Percentiles rank a stretch among this genome's conserved stretches.
These are phyloP conservation scores for Steinernema feltiae DNA, from an alignment of 1,140 invertebrate genomes.

Conservation along the genomic window DNA sequence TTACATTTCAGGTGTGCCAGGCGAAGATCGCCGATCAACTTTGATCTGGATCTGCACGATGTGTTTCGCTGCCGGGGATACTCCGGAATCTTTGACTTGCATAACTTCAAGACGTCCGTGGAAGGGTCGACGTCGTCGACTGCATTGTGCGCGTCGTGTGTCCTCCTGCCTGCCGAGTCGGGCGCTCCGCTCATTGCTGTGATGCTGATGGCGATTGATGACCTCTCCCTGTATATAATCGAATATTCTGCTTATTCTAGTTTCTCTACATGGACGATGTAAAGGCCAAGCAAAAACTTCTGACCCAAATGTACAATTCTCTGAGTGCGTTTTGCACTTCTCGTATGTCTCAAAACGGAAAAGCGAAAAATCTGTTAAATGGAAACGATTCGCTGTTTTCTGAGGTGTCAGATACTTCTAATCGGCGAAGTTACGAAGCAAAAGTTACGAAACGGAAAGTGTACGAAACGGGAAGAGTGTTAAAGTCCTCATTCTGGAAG, in stretches of 20 bases:
- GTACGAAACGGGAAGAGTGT: too few relatives aligned
- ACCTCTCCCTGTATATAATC: not conserved
- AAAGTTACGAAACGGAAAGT: too few relatives aligned
- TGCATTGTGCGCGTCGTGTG: too few relatives aligned
- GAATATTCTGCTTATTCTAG: slow-evolving; percentile 27
- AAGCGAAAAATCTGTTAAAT: not conserved
- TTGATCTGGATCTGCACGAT: not conserved
- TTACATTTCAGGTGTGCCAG: not conserved
- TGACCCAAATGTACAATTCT: slow-evolving; percentile 49
- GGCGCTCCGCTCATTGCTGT: too few relatives aligned
- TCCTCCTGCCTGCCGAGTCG: too few relatives aligned
- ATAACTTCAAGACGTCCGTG: too few relatives aligned
- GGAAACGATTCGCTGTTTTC: slow-evolving; percentile 6
- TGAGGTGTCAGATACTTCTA: not conserved
- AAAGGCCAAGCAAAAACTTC: slow-evolving; percentile 47
- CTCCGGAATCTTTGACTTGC: not conserved
- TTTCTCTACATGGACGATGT: slow-evolving; percentile 53
- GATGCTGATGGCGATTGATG: not conserved
- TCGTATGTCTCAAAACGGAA: slow-evolving; percentile 16
- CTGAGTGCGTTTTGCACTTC: slow-evolving; percentile 24
- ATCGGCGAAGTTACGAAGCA: too few relatives aligned
- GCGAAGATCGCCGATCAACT: not conserved
- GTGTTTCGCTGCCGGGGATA: not conserved
- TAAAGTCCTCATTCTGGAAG: too few relatives aligned
- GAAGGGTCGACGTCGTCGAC: too few relatives aligned